These are phyloP conservation scores for Andrena praecox DNA, from an alignment of 2,888 invertebrate genomes.

Conservation along the genomic window DNA sequence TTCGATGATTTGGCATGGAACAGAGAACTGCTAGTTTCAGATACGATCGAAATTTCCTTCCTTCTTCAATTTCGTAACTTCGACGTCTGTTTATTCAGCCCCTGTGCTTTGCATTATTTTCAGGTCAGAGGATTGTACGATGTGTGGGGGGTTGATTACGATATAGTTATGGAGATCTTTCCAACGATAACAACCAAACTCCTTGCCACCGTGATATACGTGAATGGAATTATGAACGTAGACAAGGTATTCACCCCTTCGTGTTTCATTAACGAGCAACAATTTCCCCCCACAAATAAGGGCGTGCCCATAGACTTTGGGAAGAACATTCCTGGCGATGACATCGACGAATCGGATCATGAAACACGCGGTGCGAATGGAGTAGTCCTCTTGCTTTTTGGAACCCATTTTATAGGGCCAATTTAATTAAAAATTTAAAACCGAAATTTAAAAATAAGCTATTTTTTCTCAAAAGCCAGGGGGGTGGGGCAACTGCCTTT, in stretches of 20 bases:
- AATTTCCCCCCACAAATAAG: background rate
- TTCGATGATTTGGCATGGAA: slow-evolving; percentile 27
- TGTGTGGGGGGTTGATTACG: slow-evolving; percentile 1
- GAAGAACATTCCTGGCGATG: too few species aligned
- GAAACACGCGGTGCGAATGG: too few species aligned
- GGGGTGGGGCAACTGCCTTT: too few species aligned
- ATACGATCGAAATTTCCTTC: background rate
- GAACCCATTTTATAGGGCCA: too few species aligned
- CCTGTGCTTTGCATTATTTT: background rate
- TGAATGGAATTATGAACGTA: background rate
- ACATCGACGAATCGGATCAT: too few species aligned
- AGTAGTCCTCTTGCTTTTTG: too few species aligned
- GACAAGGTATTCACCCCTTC: background rate
- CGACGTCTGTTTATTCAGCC: background rate
- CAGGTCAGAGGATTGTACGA: slow-evolving; percentile 1
- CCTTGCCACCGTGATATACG: background rate
- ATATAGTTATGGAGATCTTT: background rate
- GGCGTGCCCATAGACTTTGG: too few species aligned
- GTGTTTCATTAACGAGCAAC: background rate
- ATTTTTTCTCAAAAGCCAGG: too few species aligned
- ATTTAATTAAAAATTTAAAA: too few species aligned
- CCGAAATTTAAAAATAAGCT: too few species aligned
- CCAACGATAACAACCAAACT: background rate
- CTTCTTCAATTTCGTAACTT: background rate
- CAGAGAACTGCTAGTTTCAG: too few species aligned